phyloP scores from a whole-genome alignment of 1,140 invertebrate genomes.

The Drosophila watanabei region DNA sequence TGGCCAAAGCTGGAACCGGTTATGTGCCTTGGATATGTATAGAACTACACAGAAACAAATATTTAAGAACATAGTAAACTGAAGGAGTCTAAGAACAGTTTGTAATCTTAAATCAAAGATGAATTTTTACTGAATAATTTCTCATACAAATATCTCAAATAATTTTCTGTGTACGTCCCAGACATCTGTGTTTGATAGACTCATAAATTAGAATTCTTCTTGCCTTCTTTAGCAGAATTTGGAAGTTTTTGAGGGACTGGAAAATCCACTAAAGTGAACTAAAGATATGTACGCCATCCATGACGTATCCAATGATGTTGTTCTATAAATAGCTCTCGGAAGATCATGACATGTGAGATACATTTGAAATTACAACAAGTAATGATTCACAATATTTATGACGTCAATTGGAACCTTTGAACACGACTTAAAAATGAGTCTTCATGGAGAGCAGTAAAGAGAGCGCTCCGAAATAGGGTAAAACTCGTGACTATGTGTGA shows the following conservation, averaged over 20 bases:
- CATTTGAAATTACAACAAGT: slow-evolving; percentile 23
- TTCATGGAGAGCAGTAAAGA: slow-evolving; percentile 4
- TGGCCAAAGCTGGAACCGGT: slow-evolving; percentile 60
- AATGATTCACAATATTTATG: slow-evolving; percentile 36
- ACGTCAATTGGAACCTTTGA: slow-evolving; percentile 41
- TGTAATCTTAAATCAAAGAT: background rate
- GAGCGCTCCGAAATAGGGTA: background rate
- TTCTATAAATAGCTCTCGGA: slow-evolving; percentile 26
- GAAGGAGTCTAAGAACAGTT: background rate
- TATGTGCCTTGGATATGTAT: slow-evolving; percentile 24
- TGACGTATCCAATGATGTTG: slow-evolving; percentile 25
- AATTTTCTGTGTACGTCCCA: slow-evolving; percentile 11
- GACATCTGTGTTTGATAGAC: slow-evolving; percentile 23
- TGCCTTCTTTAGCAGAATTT: slow-evolving; percentile 1
- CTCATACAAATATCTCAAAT: background rate
- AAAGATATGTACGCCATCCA: slow-evolving; percentile 9
- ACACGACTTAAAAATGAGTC: background rate
- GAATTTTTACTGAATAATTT: background rate
- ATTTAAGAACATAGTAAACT: background rate
- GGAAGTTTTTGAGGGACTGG: slow-evolving; percentile 9
- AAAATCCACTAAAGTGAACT: slow-evolving; percentile 1
- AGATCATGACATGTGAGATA: slow-evolving; percentile 22
- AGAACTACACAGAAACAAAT: slow-evolving; percentile 21
- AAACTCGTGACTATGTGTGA: slow-evolving; percentile 66
- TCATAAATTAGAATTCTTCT: slow-evolving; percentile 17